phyloP scores from a whole-genome alignment of 2,888 invertebrate species.

The Trissolcus brochymenae region DNA sequence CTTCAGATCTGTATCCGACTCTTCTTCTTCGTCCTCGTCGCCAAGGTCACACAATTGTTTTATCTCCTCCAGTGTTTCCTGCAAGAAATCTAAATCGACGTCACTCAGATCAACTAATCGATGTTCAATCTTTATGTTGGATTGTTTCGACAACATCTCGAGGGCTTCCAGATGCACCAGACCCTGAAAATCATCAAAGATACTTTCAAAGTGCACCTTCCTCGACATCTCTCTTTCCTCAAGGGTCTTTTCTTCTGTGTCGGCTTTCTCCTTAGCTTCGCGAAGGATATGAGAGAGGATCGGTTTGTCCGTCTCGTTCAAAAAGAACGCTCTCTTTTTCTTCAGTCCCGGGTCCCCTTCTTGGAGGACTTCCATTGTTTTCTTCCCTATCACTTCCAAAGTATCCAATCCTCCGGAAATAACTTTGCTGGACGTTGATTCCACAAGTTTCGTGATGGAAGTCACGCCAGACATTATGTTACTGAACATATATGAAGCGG shows the following conservation, averaged over 20 bases:
- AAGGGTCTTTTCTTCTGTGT: constrained; percentile 79
- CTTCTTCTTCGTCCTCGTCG: constrained; percentile 82
- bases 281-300: constrained; percentile 82
- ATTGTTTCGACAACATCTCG: constrained; percentile 92
- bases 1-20: constrained; percentile 77
- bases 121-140: constrained; percentile 84
- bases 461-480: constrained; percentile 82
- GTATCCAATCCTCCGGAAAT: constrained; percentile 88
- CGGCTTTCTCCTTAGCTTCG: constrained; percentile 85
- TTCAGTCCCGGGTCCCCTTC: constrained; percentile 94
- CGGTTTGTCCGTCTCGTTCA: constrained; percentile 80
- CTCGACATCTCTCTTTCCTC: constrained; percentile 76
- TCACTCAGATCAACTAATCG: constrained; percentile 79
- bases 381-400: constrained; percentile 90
- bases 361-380: constrained; percentile 81
- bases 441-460: constrained; percentile 82
- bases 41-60: constrained; percentile 87
- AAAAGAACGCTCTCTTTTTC: constrained; percentile 85
- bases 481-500: constrained; percentile 79
- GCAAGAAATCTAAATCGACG: constrained; percentile 81
- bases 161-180: constrained; percentile 93
- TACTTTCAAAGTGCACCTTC: constrained; percentile 84
- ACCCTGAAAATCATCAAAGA: constrained; percentile 93
- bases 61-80: constrained; percentile 87
- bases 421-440: constrained; percentile 84